phyloP scores from a whole-genome alignment of 2,888 invertebrate genomes.

The Abscondita cerata region DNA sequence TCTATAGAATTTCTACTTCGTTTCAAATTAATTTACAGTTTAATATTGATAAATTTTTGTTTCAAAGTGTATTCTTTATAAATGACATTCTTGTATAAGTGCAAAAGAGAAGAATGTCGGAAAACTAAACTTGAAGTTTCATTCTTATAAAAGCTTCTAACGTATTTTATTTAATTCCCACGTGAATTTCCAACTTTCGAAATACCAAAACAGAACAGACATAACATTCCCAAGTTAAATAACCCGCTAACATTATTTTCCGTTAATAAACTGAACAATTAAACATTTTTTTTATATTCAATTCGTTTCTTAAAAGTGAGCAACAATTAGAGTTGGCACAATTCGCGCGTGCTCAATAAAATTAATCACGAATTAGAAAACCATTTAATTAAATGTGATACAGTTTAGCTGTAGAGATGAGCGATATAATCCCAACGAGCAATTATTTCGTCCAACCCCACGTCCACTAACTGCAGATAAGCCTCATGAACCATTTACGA shows the following conservation, averaged over 20 bases:
- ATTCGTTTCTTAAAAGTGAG: too few species aligned
- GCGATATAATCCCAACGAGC: conserved; percentile 18
- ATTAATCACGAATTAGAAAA: background rate
- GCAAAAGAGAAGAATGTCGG: background rate
- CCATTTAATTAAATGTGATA: conserved; percentile 1
- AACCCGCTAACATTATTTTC: conserved; percentile 4
- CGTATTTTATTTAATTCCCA: conserved; percentile 12
- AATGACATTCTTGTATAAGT: background rate
- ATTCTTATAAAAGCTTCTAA: conserved; percentile 12
- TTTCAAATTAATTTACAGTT: too few species aligned
- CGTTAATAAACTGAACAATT: too few species aligned
- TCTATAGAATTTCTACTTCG: too few species aligned
- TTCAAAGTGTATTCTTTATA: background rate
- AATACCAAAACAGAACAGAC: conserved; percentile 1
- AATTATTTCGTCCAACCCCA: conserved; percentile 19
- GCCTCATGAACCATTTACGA: conserved; percentile 1
- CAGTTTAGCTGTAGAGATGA: conserved; percentile 4
- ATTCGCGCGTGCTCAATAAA: background rate
- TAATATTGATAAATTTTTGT: too few species aligned
- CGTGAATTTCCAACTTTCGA: background rate
- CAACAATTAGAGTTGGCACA: too few species aligned
- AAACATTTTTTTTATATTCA: too few species aligned
- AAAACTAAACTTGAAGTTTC: conserved; percentile 11
- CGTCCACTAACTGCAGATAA: conserved; percentile 7
- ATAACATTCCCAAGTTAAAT: background rate